phyloP scores from a whole-genome alignment of 2,113 vertebrate genomes.

The Anoura caudifer region DNA sequence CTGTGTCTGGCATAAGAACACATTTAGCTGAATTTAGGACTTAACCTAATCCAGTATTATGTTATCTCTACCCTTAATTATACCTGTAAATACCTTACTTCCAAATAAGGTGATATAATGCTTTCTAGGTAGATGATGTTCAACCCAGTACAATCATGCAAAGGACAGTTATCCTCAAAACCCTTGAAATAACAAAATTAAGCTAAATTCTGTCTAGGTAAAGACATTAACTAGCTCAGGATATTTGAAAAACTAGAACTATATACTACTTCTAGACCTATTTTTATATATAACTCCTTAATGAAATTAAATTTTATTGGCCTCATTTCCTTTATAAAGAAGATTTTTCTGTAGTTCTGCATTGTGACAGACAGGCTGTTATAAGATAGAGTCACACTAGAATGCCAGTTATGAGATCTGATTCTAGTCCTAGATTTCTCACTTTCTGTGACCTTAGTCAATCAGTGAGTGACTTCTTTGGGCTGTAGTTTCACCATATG shows the following conservation, averaged over 20 bases:
- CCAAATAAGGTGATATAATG: background rate
- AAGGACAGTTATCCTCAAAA: background rate
- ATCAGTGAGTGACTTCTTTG: background rate
- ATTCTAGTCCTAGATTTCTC: background rate
- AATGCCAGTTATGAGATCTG: background rate
- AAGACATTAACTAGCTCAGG: background rate
- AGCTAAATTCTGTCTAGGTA: background rate
- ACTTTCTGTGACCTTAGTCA: background rate
- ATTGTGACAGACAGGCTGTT: background rate
- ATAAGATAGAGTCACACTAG: background rate
- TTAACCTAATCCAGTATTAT: background rate
- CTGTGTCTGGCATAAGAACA: background rate
- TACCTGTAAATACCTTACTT: background rate
- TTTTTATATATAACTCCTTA: background rate
- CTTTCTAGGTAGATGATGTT: background rate
- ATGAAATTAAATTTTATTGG: background rate
- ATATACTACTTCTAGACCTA: background rate
- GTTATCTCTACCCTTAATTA: background rate
- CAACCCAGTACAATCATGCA: background rate
- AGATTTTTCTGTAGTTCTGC: background rate
- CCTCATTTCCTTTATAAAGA: background rate
- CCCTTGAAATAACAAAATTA: conserved; percentile 1
- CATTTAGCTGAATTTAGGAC: background rate
- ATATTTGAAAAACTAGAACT: background rate
- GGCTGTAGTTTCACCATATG: background rate